Evolutionary conservation across 2,797 vertebrate species (phyloP).

Genomic region (Ibycter americanus): DNA sequence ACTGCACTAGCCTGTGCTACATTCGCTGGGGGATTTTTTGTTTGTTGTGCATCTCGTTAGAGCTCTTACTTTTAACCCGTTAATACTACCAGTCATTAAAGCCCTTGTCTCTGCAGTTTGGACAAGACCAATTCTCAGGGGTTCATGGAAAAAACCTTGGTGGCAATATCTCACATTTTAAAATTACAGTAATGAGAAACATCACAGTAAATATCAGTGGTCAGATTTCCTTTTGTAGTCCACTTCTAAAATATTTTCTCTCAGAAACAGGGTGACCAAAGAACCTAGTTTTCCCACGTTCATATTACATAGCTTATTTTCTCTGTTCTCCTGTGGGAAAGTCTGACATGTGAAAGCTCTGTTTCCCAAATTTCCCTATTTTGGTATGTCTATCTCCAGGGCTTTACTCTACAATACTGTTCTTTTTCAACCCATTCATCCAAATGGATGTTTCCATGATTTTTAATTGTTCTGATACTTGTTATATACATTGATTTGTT

Average conservation of each 20-base stretch:
- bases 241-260: not conserved
- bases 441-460: not conserved
- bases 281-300: not conserved
- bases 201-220: not conserved
- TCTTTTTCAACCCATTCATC: not conserved
- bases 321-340: not conserved
- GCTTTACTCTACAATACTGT: not conserved
- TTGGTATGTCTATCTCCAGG: not conserved
- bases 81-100: not conserved
- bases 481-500: not conserved
- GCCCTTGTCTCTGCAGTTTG: not conserved
- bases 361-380: not conserved
- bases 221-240: not conserved
- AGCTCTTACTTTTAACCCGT: not conserved
- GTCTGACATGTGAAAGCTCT: not conserved
- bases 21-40: not conserved
- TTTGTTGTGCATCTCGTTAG: not conserved
- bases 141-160: not conserved
- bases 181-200: not conserved
- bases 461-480: not conserved
- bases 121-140: not conserved
- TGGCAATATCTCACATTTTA: not conserved
- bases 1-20: not conserved
- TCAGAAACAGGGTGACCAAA: not conserved
- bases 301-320: not conserved